Evolutionary conservation across 1,140 invertebrate genomes (phyloP), one percentile per base, ranked within the genome.

Genomic region (Aphelinus atriplicis): DNA sequence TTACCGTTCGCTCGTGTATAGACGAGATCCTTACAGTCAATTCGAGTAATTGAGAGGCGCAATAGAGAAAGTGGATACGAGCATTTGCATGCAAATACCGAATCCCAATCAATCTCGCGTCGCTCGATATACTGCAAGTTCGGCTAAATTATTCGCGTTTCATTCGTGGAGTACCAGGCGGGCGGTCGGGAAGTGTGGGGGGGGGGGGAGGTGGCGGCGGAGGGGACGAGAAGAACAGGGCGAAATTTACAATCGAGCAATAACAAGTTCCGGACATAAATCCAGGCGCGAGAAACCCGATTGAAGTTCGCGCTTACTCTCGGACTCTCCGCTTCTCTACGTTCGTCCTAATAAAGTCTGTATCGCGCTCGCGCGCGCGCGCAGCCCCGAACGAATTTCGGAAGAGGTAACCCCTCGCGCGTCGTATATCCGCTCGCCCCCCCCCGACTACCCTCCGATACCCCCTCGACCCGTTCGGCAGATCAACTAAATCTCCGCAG

Each of bases 401-500:
- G 77, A 67, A 76, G 67, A 78, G 64, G 48, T 72, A 57, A 71
- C 68, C 68, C 68, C 75, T 71, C 63, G 68, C n/a, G 46, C 10
- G 46, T 4, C 58, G 58, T 70, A 60, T 60, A 70, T 70, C 67
- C n/a, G 67, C 57, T 79, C 79, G 79, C 78, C 77, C 71, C 75
- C 78, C 77, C 57, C 65, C 69, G 42, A 9, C 48, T 53, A 26
- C 26, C 43, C 42, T 67, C 53, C 50, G 56, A 58, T 64, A 66
- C 70, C 71, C 76, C 26, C 78, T 74, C 74, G 69, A 9, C 68
- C 66, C 61, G 72, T 78, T 73, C 61, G 71, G 64, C 64, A 79
- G 83, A 80, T 84, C 84, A 83, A 81, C 79, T 85, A 86, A 84
- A 87, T 86, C 84, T 85, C 58, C 68, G 68, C 80, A 9, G 78